Conservation (phyloP, 1,140 invertebrate genomes). For the Bombus ignitus region DNA sequence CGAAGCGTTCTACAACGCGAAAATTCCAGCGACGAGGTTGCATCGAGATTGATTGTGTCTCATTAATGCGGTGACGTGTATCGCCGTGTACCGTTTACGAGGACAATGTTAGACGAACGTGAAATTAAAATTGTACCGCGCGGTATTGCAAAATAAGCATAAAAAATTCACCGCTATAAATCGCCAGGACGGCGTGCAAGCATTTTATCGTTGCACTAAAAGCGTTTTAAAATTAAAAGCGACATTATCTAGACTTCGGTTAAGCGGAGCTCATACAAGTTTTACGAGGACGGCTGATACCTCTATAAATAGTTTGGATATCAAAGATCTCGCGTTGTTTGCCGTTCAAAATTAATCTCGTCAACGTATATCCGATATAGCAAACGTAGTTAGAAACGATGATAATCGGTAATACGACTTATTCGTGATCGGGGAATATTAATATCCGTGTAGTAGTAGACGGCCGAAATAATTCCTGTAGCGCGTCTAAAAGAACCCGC, state of each 20-base stretch:
- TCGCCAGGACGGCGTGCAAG: background rate
- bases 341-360: slow-evolving; percentile 63
- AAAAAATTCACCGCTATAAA: slow-evolving; percentile 34
- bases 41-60: slow-evolving; percentile 3
- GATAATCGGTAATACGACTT: slow-evolving; percentile 65
- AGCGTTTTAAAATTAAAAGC: slow-evolving; percentile 62
- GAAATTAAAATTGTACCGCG: slow-evolving; percentile 32
- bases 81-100: background rate
- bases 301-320: slow-evolving; percentile 60
- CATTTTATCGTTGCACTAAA: slow-evolving; percentile 50
- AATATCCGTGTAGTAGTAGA: slow-evolving; percentile 39
- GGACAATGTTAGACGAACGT: background rate
- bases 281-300: slow-evolving; percentile 58
- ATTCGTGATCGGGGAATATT: slow-evolving; percentile 63
- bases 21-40: background rate
- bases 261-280: slow-evolving; percentile 55
- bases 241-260: slow-evolving; percentile 50
- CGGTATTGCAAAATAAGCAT: slow-evolving; percentile 6
- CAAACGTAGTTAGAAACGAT: slow-evolving; percentile 54
- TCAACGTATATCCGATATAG: slow-evolving; percentile 28
- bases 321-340: slow-evolving; percentile 54
- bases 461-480: slow-evolving; percentile 30
- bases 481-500: slow-evolving; percentile 6
- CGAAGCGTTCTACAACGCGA: background rate
- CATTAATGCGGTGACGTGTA: background rate